Base-by-base conservation (phyloP, 2,797 vertebrate genomes). In the Aselliscus stoliczkanus region DNA sequence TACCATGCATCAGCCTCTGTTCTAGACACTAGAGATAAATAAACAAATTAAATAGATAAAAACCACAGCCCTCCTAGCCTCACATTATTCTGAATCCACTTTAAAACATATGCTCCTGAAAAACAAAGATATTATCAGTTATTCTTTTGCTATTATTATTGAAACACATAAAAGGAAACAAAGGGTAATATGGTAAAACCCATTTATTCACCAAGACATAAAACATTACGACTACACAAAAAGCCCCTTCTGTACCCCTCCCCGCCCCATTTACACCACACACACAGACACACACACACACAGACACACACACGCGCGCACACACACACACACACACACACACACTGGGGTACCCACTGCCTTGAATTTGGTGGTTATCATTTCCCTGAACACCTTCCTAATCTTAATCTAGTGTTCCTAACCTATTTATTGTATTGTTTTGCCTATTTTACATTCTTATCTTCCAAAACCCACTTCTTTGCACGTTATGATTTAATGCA, bases 191-290 rank as follows among this genome's bases (percentile, higher is more conserved):
- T 31, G 34, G 54, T 52, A 56, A 77, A 60, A 11, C 23, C 34
- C 27, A 77, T 31, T 42, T 54, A 81, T 50, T 95, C 50, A 72
- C 56, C 23, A 79, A 69, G 60, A 79, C 86, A 64, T 79, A 9
- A 77, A 62, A 82, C 27, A 58, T 42, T 39, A 37, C 4, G 29
- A 27, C 17, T 4, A 10, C 8, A 31, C 7, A 29, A 4, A 72
- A 81, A 87, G 29, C 3, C 31, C 37, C 23, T 31, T 17, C 3
- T 10, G 0, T 11, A 37, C 7, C 47, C 47, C 44, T 27, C 34
- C 20, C 31, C 23, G 14, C 0, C 20, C 17, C 29, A n/a, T n/a
- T n/a, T n/a, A n/a, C n/a, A n/a, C n/a, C n/a, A n/a, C n/a, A n/a
- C n/a, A n/a, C n/a, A n/a, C n/a, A n/a, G n/a, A n/a, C 11, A 4